Percentiles rank a stretch among this genome's conserved stretches.
These are phyloP conservation scores for Semicossyphus pulcher DNA, from an alignment of 2,113 vertebrate genomes.

Conservation along the genomic window DNA sequence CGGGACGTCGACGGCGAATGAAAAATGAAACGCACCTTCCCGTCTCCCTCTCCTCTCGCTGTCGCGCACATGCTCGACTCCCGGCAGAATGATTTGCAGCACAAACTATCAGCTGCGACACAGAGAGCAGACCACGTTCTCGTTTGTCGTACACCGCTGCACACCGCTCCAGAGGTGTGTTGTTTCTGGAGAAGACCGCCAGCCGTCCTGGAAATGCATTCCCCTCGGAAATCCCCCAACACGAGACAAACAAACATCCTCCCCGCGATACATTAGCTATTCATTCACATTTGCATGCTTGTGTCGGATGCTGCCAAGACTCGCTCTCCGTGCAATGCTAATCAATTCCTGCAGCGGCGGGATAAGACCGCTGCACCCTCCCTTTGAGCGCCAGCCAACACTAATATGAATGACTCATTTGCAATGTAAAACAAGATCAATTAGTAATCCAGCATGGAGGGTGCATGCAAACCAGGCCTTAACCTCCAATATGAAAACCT, in stretches of 20 bases:
- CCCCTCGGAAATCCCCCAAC: constrained; percentile 61
- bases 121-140: constrained; percentile 8
- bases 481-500: constrained; percentile 57
- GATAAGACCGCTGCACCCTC: constrained; percentile 76
- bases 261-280: constrained; percentile 77
- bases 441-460: constrained; percentile 75
- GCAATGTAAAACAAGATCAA: constrained; percentile 84
- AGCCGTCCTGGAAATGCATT: constrained; percentile 54
- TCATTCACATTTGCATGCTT: constrained; percentile 74
- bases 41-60: neutral
- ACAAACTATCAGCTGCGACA: constrained; percentile 29
- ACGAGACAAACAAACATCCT: constrained; percentile 74
- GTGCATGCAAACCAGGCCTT: constrained; percentile 49
- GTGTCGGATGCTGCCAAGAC: constrained; percentile 68
- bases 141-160: constrained; percentile 33
- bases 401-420: constrained; percentile 83
- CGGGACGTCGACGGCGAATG: neutral
- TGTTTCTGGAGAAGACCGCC: constrained; percentile 18
- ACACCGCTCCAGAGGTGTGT: constrained; percentile 38
- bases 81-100: neutral
- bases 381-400: constrained; percentile 75
- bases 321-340: constrained; percentile 77
- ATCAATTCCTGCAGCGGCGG: constrained; percentile 78
- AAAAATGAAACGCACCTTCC: constrained; percentile 19
- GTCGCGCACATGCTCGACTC: constrained; percentile 35